phyloP scores from a whole-genome alignment of 2,113 vertebrate species.

The Glareola pratincola region DNA sequence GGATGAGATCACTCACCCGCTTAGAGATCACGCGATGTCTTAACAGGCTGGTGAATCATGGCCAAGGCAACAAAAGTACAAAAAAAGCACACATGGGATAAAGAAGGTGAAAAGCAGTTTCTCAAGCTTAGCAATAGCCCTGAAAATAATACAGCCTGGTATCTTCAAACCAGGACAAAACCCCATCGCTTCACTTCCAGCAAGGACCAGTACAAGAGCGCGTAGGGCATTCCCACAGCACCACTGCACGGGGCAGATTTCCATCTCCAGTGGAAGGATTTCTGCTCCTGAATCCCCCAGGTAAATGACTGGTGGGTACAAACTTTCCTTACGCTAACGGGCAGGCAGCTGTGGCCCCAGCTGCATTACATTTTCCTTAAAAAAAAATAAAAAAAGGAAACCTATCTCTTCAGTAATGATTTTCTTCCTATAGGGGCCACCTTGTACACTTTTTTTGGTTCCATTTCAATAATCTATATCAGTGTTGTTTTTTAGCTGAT shows the following conservation, averaged over 20 bases:
- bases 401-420: constrained; percentile 1
- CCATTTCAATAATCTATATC: constrained; percentile 79
- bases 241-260: not conserved
- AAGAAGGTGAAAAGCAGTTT: not conserved
- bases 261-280: not conserved
- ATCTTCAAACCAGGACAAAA: not conserved
- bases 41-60: not conserved
- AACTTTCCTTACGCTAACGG: not conserved
- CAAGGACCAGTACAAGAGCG: not conserved
- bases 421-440: constrained; percentile 56
- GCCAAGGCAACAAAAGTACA: not conserved
- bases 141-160: not conserved
- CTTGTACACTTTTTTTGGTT: constrained; percentile 36
- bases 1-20: not conserved
- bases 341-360: not conserved
- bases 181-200: not conserved
- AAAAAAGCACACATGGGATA: not conserved
- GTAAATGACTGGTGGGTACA: not conserved
- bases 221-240: not conserved
- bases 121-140: not conserved
- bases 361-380: not conserved
- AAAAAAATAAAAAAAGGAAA: not conserved
- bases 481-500: constrained; percentile 83
- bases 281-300: not conserved
- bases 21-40: not conserved